Conservation (phyloP, 1,140 invertebrate species). For the Nasonia vitripennis region DNA sequence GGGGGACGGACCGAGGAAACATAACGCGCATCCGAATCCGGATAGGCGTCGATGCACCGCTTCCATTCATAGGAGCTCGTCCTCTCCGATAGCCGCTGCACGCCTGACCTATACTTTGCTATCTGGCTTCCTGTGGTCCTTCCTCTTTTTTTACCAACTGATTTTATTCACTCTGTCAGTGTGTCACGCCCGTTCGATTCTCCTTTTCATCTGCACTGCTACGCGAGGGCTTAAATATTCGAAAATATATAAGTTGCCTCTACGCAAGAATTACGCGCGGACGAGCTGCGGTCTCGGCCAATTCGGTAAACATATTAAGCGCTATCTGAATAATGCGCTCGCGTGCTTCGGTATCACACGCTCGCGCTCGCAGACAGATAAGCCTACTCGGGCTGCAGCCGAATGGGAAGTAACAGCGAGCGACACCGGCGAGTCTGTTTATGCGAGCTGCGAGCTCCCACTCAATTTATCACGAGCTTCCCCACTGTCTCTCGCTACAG, state of each 20-base stretch:
- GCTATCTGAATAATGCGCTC: conserved; percentile 65
- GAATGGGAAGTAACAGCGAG: conserved; percentile 15
- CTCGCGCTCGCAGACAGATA: conserved; percentile 13
- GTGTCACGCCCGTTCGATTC: not conserved
- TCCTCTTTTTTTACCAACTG: not conserved
- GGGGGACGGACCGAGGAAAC: not conserved
- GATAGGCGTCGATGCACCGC: not conserved
- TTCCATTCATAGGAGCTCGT: conserved; percentile 34
- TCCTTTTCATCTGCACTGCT: not conserved
- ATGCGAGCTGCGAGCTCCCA: not conserved
- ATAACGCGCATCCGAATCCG: conserved; percentile 43
- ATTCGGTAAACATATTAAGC: conserved; percentile 68
- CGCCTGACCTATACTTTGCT: conserved; percentile 19
- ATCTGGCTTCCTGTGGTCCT: conserved; percentile 13
- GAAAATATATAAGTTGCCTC: not conserved
- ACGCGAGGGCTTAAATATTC: not conserved
- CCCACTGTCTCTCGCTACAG: not conserved
- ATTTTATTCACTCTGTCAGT: not conserved
- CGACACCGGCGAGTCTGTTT: not conserved
- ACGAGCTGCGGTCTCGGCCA: conserved; percentile 64
- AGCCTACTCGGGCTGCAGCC: not conserved
- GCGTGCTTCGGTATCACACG: conserved; percentile 59
- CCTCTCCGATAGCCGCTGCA: conserved; percentile 15
- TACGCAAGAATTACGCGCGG: conserved; percentile 56
- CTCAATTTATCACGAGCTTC: conserved; percentile 21